Conservation (phyloP, 1,140 invertebrate species). For the Lucilia sericata region DNA sequence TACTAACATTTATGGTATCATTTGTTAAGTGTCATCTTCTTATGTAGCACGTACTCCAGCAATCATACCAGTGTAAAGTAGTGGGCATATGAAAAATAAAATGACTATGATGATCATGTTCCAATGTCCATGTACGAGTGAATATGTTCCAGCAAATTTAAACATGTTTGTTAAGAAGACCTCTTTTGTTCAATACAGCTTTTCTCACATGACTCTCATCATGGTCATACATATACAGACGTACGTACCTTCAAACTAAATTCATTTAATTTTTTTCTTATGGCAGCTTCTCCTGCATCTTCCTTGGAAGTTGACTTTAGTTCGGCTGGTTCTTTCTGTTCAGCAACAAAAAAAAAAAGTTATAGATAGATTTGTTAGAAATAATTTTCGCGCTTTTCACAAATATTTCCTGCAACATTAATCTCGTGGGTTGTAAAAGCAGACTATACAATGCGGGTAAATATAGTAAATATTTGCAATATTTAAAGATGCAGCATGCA, state of each 20-base stretch:
- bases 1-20: slow-evolving; percentile 44
- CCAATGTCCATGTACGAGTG: not conserved
- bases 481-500: slow-evolving; percentile 6
- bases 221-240: not conserved
- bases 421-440: slow-evolving; percentile 34
- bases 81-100: slow-evolving; percentile 32
- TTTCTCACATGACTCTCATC: not conserved
- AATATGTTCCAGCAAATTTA: slow-evolving; percentile 1
- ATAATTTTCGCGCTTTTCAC: slow-evolving; percentile 43
- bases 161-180: slow-evolving; percentile 32
- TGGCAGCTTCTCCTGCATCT: not conserved
- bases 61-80: slow-evolving; percentile 30
- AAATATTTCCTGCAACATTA: slow-evolving; percentile 43
- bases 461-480: slow-evolving; percentile 37
- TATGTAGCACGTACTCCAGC: slow-evolving; percentile 16
- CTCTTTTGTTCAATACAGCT: not conserved
- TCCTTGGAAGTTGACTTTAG: not conserved
- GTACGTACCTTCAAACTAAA: not conserved
- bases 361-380: slow-evolving; percentile 41
- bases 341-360: not conserved
- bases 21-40: slow-evolving; percentile 43
- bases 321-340: not conserved
- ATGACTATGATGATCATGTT: not conserved
- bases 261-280: not conserved
- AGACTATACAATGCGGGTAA: slow-evolving; percentile 17